Base-by-base conservation (phyloP, 2,888 invertebrate genomes). In the Apodemia duryi region DNA sequence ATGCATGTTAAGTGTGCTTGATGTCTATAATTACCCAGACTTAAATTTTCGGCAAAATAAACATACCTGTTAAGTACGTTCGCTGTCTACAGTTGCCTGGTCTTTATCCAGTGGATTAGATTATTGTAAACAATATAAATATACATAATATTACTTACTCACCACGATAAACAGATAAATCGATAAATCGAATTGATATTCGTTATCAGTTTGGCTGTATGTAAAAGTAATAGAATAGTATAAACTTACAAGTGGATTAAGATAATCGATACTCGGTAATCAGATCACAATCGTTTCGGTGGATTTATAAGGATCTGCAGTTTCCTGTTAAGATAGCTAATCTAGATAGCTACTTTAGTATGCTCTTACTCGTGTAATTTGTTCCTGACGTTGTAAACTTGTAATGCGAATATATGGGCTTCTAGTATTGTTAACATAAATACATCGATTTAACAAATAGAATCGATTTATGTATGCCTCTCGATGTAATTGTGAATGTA, bases 231-330 rank as follows among this genome's bases (percentile, higher is more conserved):
- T 88, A 82, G 86, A 85, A 81, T 81, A 87, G 43, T 43, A 43
- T 43, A 88, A 90, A 89, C 82, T 89, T 87, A 88, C 86, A 83
- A 74, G 79, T 80, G 81, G 81, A 85, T 88, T 86, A 83, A 84
- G 85, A 89, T 91, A 90, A 91, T 91, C 89, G 90, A 88, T 89
- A 86, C 88, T 77, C 80, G 79, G 83, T 85, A 83, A 88, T 89
- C 84, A 83, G 90, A 90, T 90, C 77, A 81, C 79, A 82, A 90
- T 90, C 88, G 80, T 77, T 80, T 79, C 77, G 71, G 78, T 82
- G 79, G 86, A 90, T 89, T 90, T 89, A 88, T 86, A 85, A 83
- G 83, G 86, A 88, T 87, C 88, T 80, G 75, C 72, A 71, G 81
- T 84, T 86, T 87, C 86, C 84, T 83, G 82, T 80, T 71, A 66